Conservation (phyloP, 37 sponge, comb jelly and placozoan species). For the Halisarca cf. caerulea region DNA sequence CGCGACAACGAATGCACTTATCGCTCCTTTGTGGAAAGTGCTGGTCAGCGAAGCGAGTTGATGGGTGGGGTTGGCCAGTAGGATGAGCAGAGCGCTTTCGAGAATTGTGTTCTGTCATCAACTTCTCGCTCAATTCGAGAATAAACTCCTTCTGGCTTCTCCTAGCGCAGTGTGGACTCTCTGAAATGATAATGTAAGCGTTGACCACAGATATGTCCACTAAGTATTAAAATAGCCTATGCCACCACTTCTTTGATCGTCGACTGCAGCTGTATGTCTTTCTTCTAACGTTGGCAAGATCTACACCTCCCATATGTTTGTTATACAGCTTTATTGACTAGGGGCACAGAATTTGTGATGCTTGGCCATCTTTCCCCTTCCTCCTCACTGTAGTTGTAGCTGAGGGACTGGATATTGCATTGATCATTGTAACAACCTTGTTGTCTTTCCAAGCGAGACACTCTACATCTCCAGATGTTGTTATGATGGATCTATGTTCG, state of each 20-base stretch:
- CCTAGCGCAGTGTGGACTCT: background rate
- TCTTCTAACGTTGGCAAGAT: background rate
- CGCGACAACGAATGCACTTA: too few species aligned
- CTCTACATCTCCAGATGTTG: background rate
- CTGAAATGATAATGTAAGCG: background rate
- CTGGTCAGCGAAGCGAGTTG: background rate
- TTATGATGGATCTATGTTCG: background rate
- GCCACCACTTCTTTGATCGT: constrained; percentile 16
- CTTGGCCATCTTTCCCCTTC: background rate
- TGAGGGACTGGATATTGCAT: background rate
- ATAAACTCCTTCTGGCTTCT: background rate
- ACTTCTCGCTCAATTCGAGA: background rate
- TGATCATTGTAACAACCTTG: background rate
- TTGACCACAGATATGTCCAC: background rate
- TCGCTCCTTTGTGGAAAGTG: background rate
- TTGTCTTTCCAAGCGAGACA: background rate
- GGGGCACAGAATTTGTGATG: background rate
- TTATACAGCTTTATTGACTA: background rate
- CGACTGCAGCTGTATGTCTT: constrained; percentile 6
- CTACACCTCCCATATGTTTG: constrained; percentile 50
- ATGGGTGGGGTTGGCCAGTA: background rate
- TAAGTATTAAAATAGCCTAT: background rate
- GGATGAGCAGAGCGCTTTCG: background rate
- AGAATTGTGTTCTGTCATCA: background rate
- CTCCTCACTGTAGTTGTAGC: background rate